Conservation (phyloP, 1,140 invertebrate species). For the Eubasilissa regina region DNA sequence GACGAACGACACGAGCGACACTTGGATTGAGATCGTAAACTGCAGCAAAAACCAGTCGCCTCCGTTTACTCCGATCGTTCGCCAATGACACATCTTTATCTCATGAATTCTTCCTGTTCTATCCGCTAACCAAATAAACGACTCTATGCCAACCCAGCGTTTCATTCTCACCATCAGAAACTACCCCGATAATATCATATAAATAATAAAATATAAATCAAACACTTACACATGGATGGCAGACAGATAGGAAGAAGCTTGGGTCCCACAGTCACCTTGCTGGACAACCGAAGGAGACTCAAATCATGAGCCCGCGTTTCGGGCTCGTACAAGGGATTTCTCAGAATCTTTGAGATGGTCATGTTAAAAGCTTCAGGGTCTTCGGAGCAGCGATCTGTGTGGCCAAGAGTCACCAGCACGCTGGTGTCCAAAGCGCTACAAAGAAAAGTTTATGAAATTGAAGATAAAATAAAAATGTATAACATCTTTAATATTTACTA, state of each 20-base stretch:
- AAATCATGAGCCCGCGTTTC: slow-evolving; percentile 1
- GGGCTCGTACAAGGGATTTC: not conserved
- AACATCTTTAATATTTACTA: no score
- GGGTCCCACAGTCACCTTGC: not conserved
- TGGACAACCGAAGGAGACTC: slow-evolving; percentile 12
- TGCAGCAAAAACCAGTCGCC: no score
- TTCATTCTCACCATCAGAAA: no score
- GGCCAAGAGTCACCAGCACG: not conserved
- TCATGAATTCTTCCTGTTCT: no score
- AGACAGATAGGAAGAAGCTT: slow-evolving; percentile 16
- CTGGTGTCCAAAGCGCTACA: not conserved
- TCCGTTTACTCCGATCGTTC: no score
- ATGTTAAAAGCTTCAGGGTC: slow-evolving; percentile 4
- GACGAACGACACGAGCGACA: no score
- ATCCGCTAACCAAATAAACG: no score
- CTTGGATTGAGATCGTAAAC: no score
- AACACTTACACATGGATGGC: slow-evolving; percentile 26
- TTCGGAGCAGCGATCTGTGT: slow-evolving; percentile 16
- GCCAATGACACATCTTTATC: no score
- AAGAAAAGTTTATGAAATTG: not conserved
- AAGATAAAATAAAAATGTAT: not conserved
- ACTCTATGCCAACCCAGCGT: no score
- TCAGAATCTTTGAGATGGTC: not conserved
- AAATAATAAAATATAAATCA: not conserved
- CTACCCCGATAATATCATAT: no score